Base-by-base conservation (phyloP, 2,797 vertebrate species). In the Steatocranus sp. region DNA sequence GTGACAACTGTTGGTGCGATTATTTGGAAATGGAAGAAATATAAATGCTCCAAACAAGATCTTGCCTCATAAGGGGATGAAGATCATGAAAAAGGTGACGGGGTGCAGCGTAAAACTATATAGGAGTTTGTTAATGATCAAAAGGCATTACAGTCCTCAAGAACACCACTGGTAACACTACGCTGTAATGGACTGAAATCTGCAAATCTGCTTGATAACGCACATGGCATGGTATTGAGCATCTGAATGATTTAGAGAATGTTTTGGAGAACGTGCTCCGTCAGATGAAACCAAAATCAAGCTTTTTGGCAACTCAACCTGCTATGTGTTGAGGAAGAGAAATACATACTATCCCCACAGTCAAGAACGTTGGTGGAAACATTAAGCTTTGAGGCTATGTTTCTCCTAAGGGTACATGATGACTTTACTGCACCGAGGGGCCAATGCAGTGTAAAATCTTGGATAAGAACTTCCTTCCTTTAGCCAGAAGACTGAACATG, bases 1-100 rank as follows among this genome's bases (percentile, higher is more conserved):
- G 56, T 36, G 32, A 36, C 18, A 61, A 36, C 2, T 8, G 11
- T n/a, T n/a, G 56, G 30, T 20, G 32, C 2, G 3, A 61, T 61
- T 61, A 36, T 61, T 61, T 36, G 32, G 56, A 61, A 61, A 61
- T 61, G 6, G 0, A n/a, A 20, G 56, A 61, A 36, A 61, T 36
- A 34, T 20, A 61, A 61, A 61, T 36, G 32, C 58, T 2, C n/a
- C 32, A 63, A 8, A n/a, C 58, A 38, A 63, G n/a, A 63, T 38
- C 32, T 63, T 63, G n/a, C 18, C 58, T 63, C n/a, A 5, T 63
- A 18, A 32, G 32, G 58, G 32, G 32, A 63, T 20, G 58, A 38
- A 20, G 18, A 14, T 36, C 18, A 36, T 0, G 1, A 36, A 14
- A 36, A 36, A 36, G 32, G 18, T 36, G 58, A 36, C 0, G 0